Conservation (phyloP, 1,140 invertebrate species). For the Anoplolepis gracilipes region DNA sequence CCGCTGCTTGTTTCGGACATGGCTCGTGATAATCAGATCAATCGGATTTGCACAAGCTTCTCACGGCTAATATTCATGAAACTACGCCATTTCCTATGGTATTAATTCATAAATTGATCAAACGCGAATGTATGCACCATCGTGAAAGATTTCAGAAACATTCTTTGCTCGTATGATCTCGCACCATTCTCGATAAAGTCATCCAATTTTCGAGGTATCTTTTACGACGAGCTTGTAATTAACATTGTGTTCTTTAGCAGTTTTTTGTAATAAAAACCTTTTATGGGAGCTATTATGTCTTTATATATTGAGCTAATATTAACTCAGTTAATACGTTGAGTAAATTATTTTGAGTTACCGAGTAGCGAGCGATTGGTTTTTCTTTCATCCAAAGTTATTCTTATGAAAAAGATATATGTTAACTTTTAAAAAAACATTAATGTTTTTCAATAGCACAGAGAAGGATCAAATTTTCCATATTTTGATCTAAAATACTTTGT, state of each 20-base stretch:
- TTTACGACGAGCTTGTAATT: not conserved
- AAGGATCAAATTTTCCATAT: not conserved
- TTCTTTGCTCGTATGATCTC: not conserved
- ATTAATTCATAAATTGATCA: slow-evolving; percentile 35
- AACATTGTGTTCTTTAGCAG: not conserved
- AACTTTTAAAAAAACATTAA: not conserved
- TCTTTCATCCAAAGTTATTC: not conserved
- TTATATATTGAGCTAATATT: slow-evolving; percentile 13
- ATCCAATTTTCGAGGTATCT: not conserved
- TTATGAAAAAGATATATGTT: not conserved
- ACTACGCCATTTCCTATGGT: slow-evolving; percentile 20
- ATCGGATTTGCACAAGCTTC: not conserved
- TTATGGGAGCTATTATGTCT: not conserved
- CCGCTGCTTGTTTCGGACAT: slow-evolving; percentile 42
- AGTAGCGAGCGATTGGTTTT: not conserved
- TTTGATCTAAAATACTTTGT: not conserved
- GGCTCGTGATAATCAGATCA: slow-evolving; percentile 57
- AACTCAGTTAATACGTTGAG: not conserved
- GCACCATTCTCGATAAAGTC: not conserved
- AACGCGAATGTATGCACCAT: not conserved
- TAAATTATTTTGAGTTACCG: slow-evolving; percentile 1
- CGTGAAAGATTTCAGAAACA: not conserved
- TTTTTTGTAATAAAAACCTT: not conserved
- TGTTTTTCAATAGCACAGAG: not conserved
- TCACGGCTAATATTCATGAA: slow-evolving; percentile 46